Evolutionary conservation across 2,113 vertebrate species (phyloP).

Genomic region (Lampris megalopsis): DNA sequence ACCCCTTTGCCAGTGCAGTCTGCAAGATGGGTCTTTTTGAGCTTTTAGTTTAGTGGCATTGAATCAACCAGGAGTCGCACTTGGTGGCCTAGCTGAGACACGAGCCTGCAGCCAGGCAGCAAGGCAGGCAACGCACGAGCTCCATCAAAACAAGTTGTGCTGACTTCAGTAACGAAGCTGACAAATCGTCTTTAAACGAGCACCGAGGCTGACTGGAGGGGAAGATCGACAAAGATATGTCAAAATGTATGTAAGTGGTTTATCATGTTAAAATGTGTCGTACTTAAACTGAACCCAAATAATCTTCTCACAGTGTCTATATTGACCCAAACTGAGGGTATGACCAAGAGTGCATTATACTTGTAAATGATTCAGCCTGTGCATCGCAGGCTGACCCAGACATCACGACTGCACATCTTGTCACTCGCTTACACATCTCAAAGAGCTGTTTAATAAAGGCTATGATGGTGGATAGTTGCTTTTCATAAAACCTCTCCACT

Average conservation of each 20-base stretch:
- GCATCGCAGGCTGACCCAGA: not conserved
- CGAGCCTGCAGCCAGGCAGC: too few species aligned
- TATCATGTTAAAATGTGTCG: not conserved
- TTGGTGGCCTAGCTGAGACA: too few species aligned
- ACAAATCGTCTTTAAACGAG: not conserved
- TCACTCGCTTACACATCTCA: constrained; percentile 5
- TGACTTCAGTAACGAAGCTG: not conserved
- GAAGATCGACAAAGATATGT: not conserved
- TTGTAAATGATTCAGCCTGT: too few species aligned
- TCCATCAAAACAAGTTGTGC: not conserved
- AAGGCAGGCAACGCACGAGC: not conserved
- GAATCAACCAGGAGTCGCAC: too few species aligned
- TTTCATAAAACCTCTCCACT: constrained; percentile 30
- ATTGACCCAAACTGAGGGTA: not conserved
- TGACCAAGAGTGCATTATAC: not conserved
- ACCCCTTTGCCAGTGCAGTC: too few species aligned
- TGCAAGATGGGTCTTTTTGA: too few species aligned
- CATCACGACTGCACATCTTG: constrained; percentile 5
- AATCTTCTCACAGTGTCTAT: not conserved
- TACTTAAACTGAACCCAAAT: not conserved
- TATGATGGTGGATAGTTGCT: not conserved
- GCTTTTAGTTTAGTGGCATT: too few species aligned
- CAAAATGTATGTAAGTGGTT: not conserved
- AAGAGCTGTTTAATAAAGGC: constrained; percentile 1
- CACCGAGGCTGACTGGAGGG: not conserved